Percentiles rank a stretch among this genome's conserved stretches.
phyloP scores from a whole-genome alignment of 2,797 vertebrate genomes.

The Gadopsis marmoratus region DNA sequence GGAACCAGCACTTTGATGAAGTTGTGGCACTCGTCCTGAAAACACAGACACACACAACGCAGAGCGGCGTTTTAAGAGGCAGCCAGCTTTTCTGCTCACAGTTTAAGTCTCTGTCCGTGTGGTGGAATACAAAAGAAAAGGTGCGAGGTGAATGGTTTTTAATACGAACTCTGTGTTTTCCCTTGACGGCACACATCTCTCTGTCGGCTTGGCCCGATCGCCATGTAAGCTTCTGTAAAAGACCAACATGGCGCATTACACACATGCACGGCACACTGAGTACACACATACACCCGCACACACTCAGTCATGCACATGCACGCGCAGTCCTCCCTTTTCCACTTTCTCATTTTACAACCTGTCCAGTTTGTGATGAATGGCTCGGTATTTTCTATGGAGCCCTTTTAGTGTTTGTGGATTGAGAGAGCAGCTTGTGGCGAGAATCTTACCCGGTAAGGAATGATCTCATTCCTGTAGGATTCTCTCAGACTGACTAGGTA shows the following conservation, averaged over 20 bases:
- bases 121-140: constrained; percentile 10
- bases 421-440: constrained; percentile 58
- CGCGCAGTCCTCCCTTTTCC: constrained; percentile 49
- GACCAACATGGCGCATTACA: constrained; percentile 50
- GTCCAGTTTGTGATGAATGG: constrained; percentile 71
- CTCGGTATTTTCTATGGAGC: constrained; percentile 60
- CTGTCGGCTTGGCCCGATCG: constrained; percentile 94
- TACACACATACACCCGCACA: neutral
- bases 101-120: neutral
- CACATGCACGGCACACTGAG: constrained; percentile 19
- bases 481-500: constrained; percentile 98
- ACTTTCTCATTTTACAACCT: constrained; percentile 74
- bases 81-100: neutral
- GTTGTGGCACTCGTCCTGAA: constrained; percentile 99
- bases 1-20: constrained; percentile 99
- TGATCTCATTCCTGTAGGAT: constrained; percentile 95
- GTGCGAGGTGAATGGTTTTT: neutral
- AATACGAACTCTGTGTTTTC: constrained; percentile 95
- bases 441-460: constrained; percentile 93
- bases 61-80: constrained; percentile 10
- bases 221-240: constrained; percentile 95
- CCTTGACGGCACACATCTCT: constrained; percentile 97
- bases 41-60: constrained; percentile 17
- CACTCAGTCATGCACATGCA: neutral
- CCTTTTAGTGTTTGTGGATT: constrained; percentile 60